phyloP scores from a whole-genome alignment of 2,888 invertebrate genomes.

The Gymnoscelis rufifasciata region DNA sequence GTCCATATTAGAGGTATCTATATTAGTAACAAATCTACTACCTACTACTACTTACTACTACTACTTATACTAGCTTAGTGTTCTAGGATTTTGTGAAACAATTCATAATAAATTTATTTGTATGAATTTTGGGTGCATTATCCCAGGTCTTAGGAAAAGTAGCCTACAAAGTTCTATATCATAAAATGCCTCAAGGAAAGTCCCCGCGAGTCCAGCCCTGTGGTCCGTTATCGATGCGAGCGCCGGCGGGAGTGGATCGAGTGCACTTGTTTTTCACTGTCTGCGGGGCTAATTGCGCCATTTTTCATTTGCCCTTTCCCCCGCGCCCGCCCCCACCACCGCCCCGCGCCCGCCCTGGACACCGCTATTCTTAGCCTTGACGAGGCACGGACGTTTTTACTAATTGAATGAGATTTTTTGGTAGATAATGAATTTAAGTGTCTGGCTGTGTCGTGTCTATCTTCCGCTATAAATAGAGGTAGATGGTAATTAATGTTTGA shows the following conservation, averaged over 20 bases:
- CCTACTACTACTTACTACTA: too few relatives aligned
- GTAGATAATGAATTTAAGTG: conserved; percentile 22
- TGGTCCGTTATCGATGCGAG: conserved; percentile 51
- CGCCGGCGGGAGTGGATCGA: conserved; percentile 59
- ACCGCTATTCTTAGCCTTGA: conserved; percentile 34
- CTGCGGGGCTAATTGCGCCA: conserved; percentile 75
- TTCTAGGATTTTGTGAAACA: too few relatives aligned
- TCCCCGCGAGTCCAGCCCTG: too few relatives aligned
- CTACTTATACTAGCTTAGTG: too few relatives aligned
- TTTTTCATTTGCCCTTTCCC: conserved; percentile 59
- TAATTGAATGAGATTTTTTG: conserved; percentile 43
- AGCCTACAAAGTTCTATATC: too few relatives aligned
- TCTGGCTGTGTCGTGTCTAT: conserved; percentile 4
- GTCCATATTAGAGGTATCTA: too few relatives aligned
- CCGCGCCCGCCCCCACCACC: conserved; percentile 17
- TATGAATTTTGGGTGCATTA: too few relatives aligned
- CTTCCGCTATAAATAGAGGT: not conserved
- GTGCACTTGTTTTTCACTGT: conserved; percentile 78
- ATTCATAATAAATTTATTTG: too few relatives aligned
- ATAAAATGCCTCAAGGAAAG: too few relatives aligned
- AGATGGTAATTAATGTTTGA: too few relatives aligned
- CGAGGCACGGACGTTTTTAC: conserved; percentile 37
- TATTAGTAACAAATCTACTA: too few relatives aligned
- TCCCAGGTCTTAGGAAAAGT: too few relatives aligned
- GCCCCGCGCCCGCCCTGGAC: conserved; percentile 32